Base-by-base conservation (phyloP, 2,797 vertebrate genomes). In the Sebastes goodei region DNA sequence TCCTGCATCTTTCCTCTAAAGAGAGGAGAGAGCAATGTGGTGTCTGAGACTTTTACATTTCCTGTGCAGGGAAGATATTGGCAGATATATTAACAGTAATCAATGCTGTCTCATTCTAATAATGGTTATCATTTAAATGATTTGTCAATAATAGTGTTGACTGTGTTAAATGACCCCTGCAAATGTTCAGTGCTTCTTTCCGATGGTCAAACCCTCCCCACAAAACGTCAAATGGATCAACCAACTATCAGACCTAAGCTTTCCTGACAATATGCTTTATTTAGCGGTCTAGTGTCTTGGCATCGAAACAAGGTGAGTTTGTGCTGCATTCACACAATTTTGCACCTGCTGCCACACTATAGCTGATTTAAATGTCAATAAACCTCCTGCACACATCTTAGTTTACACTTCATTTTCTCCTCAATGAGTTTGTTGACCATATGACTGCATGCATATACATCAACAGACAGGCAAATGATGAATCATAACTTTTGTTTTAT, bases 61-160 rank as follows among this genome's bases (percentile, higher is more conserved):
- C 27, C 25, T 21, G 23, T 27, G 29, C 14, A 57, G 17, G 25
- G n/a, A 35, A 66, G 21, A 65, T 85, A 86, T 83, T 77, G 72
- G 68, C 55, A 78, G 59, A 57, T 21, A 52, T 52, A 78, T 82
- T 73, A 81, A 77, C 61, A 23, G 25, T 5, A 30, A 74, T 84
- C 79, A 33, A 77, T 72, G 32, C 9, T 53, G 7, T 53, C 38
- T 74, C 35, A 15, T 74, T 71, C 3, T 38, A 35, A 81, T 67
- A 25, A 46, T 10, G 10, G 6, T 33, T 33, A 21, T 21, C 20
- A 23, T 71, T 33, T 74, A 49, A 71, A 67, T 70, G 20, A 81
- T 74, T 57, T 32, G 71, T 80, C 65, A 77, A 52, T 74, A 63
- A 63, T 23, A 42, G 25, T 17, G 42, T 23, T 70, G 33, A 67